These are phyloP conservation scores for Volucella zonaria DNA, from an alignment of 2,888 invertebrate species.

Conservation along the genomic window DNA sequence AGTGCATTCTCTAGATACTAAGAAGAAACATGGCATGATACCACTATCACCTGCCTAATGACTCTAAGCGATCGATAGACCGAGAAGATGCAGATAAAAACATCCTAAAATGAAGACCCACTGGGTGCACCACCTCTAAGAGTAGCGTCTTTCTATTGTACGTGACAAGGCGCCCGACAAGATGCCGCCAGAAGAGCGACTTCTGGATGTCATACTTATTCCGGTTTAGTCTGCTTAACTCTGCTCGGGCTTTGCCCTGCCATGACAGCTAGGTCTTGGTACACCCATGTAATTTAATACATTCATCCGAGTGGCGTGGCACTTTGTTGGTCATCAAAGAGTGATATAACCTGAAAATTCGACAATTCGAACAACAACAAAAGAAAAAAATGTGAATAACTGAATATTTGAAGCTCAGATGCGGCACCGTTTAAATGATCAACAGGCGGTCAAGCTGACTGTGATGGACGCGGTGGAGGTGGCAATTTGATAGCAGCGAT, in stretches of 20 bases:
- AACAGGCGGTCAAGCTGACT: slow-evolving; percentile 31
- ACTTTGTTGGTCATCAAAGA: slow-evolving; percentile 22
- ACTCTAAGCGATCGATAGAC: not conserved
- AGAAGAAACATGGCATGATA: slow-evolving; percentile 11
- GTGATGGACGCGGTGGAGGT: slow-evolving; percentile 21
- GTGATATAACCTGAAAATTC: slow-evolving; percentile 47
- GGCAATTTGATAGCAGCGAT: not conserved
- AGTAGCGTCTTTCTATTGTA: slow-evolving; percentile 12
- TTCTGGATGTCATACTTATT: slow-evolving; percentile 44
- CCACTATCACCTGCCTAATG: not conserved
- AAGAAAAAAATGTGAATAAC: slow-evolving; percentile 61
- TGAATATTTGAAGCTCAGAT: slow-evolving; percentile 62
- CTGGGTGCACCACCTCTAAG: slow-evolving; percentile 3
- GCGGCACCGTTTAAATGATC: slow-evolving; percentile 57
- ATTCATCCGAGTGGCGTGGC: slow-evolving; percentile 14
- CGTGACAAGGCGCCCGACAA: slow-evolving; percentile 1
- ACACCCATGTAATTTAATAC: slow-evolving; percentile 36
- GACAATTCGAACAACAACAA: not conserved
- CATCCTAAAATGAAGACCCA: slow-evolving; percentile 9
- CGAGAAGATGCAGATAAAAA: not conserved
- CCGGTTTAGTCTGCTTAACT: slow-evolving; percentile 32
- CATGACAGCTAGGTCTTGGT: slow-evolving; percentile 7
- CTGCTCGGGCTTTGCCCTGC: slow-evolving; percentile 8
- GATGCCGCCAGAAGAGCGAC: slow-evolving; percentile 28
- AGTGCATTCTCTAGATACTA: slow-evolving; percentile 39